A percentile compares a stretch with the other conserved stretches of the same genome.
phyloP scores from a whole-genome alignment of 2,113 vertebrate genomes.

The Varanus komodoensis region DNA sequence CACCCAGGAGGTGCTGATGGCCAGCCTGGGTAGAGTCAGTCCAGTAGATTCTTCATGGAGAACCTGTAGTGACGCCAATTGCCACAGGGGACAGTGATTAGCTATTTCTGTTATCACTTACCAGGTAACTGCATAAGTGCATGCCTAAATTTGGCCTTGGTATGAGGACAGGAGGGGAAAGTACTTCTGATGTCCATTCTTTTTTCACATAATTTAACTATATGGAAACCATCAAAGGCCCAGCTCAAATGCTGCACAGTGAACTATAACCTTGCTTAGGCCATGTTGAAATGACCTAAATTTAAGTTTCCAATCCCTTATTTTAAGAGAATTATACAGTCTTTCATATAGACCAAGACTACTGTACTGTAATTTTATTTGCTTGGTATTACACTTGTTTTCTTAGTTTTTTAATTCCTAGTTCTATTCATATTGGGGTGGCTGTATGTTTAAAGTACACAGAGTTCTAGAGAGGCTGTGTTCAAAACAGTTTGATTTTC shows the following conservation, averaged over 20 bases:
- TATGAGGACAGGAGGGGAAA: background rate
- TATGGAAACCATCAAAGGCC: background rate
- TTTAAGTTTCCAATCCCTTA: background rate
- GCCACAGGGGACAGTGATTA: too few relatives aligned
- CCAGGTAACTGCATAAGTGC: background rate
- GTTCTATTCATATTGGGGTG: conserved; percentile 25
- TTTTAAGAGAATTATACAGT: background rate
- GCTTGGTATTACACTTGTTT: conserved; percentile 29
- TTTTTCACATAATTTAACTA: background rate
- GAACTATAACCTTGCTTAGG: background rate
- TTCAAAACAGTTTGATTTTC: conserved; percentile 37
- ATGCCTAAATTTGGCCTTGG: background rate
- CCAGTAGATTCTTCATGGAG: too few relatives aligned
- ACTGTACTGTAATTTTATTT: conserved; percentile 32
- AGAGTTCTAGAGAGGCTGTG: conserved; percentile 38
- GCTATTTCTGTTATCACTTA: background rate
- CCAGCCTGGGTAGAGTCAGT: too few relatives aligned
- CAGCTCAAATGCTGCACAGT: background rate
- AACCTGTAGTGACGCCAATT: too few relatives aligned
- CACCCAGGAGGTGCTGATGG: too few relatives aligned
- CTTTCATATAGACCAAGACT: conserved; percentile 7
- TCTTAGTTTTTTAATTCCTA: conserved; percentile 10
- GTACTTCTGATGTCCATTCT: background rate
- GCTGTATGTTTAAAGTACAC: conserved; percentile 43
- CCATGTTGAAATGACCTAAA: background rate